Percentiles rank a stretch among this genome's conserved stretches.
These are phyloP conservation scores for Pyrrhosoma nymphula DNA, from an alignment of 2,888 invertebrate species.

Conservation along the genomic window DNA sequence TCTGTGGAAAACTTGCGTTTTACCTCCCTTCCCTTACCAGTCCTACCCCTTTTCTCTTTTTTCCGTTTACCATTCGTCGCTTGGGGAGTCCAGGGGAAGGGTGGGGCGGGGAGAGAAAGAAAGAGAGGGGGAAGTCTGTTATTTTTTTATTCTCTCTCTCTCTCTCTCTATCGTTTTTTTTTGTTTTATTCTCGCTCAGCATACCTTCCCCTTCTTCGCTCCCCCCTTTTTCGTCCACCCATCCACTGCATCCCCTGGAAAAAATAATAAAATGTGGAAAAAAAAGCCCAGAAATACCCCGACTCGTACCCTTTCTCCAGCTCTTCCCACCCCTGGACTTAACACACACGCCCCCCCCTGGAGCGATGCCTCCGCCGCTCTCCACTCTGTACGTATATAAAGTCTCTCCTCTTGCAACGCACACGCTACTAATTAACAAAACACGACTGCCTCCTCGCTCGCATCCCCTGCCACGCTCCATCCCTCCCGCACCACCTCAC, in stretches of 20 bases:
- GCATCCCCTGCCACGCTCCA: neutral
- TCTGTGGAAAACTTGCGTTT: neutral
- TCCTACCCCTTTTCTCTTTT: neutral
- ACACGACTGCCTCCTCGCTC: conserved; percentile 2
- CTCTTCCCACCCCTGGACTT: neutral
- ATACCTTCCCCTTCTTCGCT: neutral
- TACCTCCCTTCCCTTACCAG: neutral
- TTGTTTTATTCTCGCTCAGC: neutral
- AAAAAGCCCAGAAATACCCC: neutral
- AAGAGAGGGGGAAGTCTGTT: neutral
- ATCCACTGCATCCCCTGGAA: neutral
- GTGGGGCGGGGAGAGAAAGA: neutral
- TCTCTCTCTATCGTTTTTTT: neutral
- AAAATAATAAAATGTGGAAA: neutral
- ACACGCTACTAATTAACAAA: conserved; percentile 62
- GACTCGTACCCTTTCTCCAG: neutral
- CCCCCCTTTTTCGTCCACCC: neutral
- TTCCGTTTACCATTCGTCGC: neutral
- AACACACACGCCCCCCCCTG: neutral
- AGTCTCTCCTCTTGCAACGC: conserved; percentile 36
- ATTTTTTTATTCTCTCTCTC: neutral
- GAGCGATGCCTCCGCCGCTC: neutral
- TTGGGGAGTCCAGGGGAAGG: neutral
- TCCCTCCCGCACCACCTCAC: neutral
- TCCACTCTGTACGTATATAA: neutral